Evolutionary conservation across 2,113 vertebrate species (phyloP).

Genomic region (Numida meleagris): DNA sequence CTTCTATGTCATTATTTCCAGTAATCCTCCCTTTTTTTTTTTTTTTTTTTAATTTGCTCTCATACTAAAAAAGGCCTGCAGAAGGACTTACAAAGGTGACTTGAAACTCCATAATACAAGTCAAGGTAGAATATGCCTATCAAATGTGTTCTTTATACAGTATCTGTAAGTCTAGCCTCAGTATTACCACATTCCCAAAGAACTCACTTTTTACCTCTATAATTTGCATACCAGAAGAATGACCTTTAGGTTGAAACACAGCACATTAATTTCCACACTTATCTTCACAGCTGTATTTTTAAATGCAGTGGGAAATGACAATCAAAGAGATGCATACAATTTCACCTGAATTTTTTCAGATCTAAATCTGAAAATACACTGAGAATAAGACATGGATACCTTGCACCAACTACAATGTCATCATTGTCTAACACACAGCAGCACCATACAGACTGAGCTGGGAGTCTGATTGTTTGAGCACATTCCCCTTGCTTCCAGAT

Average conservation of each 20-base stretch:
- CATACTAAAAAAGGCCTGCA: not conserved
- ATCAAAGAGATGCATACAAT: not conserved
- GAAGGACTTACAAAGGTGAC: not conserved
- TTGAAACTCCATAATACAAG: not conserved
- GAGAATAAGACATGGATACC: conserved; percentile 78
- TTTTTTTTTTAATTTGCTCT: not conserved
- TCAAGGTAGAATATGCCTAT: not conserved
- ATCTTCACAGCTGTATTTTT: not conserved
- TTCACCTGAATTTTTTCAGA: not conserved
- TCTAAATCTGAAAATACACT: not conserved
- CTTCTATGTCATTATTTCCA: not conserved
- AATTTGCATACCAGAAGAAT: not conserved
- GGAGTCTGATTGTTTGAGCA: conserved; percentile 91
- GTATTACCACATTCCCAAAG: not conserved
- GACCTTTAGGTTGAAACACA: not conserved
- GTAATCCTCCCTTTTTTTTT: not conserved
- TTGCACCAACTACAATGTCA: conserved; percentile 92
- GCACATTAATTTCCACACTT: not conserved
- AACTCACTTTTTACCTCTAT: not conserved
- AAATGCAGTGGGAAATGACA: not conserved
- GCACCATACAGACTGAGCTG: conserved; percentile 97
- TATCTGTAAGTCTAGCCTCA: not conserved
- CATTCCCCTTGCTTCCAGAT: conserved; percentile 93
- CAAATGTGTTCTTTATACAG: not conserved
- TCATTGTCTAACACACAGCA: conserved; percentile 93